Base-by-base conservation (phyloP, 2,888 invertebrate species). In the Sphinx pinastri region DNA sequence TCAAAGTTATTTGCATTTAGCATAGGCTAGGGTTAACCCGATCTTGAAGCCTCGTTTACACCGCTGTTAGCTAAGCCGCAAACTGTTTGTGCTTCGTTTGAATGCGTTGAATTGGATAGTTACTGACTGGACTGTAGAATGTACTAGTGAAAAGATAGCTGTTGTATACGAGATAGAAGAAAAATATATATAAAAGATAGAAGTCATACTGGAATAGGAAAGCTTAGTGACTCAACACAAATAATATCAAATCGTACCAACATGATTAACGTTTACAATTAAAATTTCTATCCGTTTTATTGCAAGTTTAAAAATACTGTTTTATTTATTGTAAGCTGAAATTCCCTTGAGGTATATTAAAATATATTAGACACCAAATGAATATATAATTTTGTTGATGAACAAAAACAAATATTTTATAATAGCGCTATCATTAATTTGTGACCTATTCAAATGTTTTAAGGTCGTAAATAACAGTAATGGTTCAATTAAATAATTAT, bases 41-140 rank as follows among this genome's bases (percentile, higher is more conserved):
- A 57, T 69, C 67, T 51, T 54, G 47, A 57, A 25, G 68, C 59
- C 66, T 68, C 68, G 72, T 70, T 73, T 54, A 45, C 49, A 58
- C 38, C n/a, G 38, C 19, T 67, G 49, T 67, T 57, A 52, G 11
- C 60, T 12, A 58, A 63, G 47, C 47, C 63, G 63, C 49, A 49
- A 49, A 49, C 49, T 63, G 49, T 47, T 63, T 16, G 49, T 49
- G 63, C 47, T 49, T 16, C 47, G 47, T 63, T 63, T 63, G 16
- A 25, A 16, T 49, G 13, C 10, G 10, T 6, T 11, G 8, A 60
- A 16, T 49, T 63, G 13, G 12, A n/a, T 13, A 63, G 49, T 47
- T 19, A 49, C 14, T 63, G 63, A 13, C 63, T 25, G 12, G 19
- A 6, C 16, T n/a, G 47, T 12, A 4, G 47, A 47, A 60, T 45